Base-by-base conservation (phyloP, 2,797 vertebrate species). In the Lacerta agilis region DNA sequence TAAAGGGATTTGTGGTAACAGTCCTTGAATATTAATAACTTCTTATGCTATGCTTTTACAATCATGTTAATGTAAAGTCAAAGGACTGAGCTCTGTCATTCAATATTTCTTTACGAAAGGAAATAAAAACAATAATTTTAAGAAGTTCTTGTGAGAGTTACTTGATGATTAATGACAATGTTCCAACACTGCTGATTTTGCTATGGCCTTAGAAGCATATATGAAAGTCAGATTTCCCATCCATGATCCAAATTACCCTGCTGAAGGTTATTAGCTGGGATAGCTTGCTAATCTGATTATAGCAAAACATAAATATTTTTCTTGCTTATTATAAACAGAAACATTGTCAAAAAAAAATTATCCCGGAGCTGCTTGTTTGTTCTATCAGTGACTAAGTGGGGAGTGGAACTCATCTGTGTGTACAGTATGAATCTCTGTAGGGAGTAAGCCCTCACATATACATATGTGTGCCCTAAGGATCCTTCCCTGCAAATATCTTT, bases 1-100 rank as follows among this genome's bases (percentile, higher is more conserved):
- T 94, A 91, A 89, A 94, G 89, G 92, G 96, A 96, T 96, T 96
- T 96, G 90, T 94, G 94, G 93, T 92, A 96, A 94, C 95, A 95
- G 91, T 25, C 77, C 90, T 93, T 95, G 93, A 95, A 94, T 94
- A 95, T 94, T 95, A 95, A 96, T 94, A 92, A 45, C 87, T 87
- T 91, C 80, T 89, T 92, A 86, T 88, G 71, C 55, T 85, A 82
- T 94, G 78, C 88, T 95, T 95, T 87, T 78, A 91, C 86, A 94
- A 93, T 94, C 15, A 91, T 93, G 90, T 87, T 87, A 91, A 43
- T 66, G 89, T 77, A 92, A 94, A 89, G 90, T 85, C 69, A 79
- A 83, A 86, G 66, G 76, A 92, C 61, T 86, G 89, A 93, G 86
- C 2, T 79, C 64, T 83, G 76, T 78, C 91, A 92, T 88, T 90